Evolutionary conservation across 2,797 vertebrate genomes (phyloP).

Genomic region (Notolepis coatsorum): DNA sequence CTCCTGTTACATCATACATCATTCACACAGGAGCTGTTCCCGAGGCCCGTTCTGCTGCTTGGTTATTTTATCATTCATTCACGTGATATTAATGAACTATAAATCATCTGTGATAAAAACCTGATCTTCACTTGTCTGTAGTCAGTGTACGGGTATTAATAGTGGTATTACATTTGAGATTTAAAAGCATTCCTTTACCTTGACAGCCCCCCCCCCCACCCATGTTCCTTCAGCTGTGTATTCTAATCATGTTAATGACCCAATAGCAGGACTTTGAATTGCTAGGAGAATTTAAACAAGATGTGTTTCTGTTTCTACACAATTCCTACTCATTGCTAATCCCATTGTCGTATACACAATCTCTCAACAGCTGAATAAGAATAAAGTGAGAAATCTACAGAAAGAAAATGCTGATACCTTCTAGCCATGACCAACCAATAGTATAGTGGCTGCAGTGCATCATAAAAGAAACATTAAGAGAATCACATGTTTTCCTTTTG

Average conservation of each 20-base stretch:
- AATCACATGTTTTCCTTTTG: constrained; percentile 40
- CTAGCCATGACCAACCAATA: too few relatives aligned
- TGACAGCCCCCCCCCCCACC: neutral
- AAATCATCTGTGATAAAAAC: constrained; percentile 1
- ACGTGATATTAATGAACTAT: neutral
- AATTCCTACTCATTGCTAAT: neutral
- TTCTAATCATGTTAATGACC: neutral
- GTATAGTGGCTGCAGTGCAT: too few relatives aligned
- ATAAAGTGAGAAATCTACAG: too few relatives aligned
- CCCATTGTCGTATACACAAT: neutral
- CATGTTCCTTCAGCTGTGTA: neutral
- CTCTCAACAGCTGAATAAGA: neutral
- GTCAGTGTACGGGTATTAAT: too few relatives aligned
- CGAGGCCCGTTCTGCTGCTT: neutral
- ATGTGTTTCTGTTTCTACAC: neutral
- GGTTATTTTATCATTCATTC: constrained; percentile 6
- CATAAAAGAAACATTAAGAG: constrained; percentile 2
- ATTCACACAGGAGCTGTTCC: constrained; percentile 8
- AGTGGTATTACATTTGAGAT: neutral
- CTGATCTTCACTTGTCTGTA: neutral
- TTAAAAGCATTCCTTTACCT: neutral
- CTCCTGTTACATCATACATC: constrained; percentile 55
- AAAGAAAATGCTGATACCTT: too few relatives aligned
- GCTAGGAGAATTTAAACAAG: neutral
- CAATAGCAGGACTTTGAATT: neutral